These are phyloP conservation scores for Zosterops hypoxanthus DNA, from an alignment of 2,113 vertebrate species.

Conservation along the genomic window DNA sequence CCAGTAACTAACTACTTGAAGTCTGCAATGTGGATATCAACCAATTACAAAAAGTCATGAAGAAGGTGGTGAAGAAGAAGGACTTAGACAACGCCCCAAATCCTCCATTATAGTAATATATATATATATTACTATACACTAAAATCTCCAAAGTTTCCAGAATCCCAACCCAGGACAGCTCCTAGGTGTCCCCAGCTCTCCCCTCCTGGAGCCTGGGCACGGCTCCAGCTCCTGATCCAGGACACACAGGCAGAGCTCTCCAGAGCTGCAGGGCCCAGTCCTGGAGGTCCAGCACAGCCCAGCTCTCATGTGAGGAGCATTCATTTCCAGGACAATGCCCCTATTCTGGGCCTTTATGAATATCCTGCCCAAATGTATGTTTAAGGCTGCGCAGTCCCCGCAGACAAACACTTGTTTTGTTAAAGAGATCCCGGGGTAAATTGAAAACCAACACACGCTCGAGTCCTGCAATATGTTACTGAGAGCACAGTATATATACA, in stretches of 20 bases:
- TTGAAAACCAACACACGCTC: rapidly evolving
- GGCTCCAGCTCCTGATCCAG: background rate
- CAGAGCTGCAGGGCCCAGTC: background rate
- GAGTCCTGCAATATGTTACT: background rate
- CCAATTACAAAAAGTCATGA: too few species aligned
- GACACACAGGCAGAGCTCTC: background rate
- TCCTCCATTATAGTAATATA: too few species aligned
- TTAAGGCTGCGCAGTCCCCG: background rate
- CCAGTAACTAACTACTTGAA: too few species aligned
- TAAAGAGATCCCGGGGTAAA: background rate
- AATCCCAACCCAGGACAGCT: background rate
- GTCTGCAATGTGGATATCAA: too few species aligned
- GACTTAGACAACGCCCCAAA: too few species aligned
- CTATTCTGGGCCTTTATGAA: background rate
- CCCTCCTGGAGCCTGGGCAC: background rate
- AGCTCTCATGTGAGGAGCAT: background rate
- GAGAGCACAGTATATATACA: rapidly evolving
- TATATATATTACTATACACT: too few species aligned
- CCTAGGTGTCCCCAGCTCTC: background rate
- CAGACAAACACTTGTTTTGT: background rate
- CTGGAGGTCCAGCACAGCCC: background rate
- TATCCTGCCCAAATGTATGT: conserved; percentile 61
- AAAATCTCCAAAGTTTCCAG: too few species aligned
- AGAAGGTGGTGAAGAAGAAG: too few species aligned
- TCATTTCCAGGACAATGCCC: background rate